Evolutionary conservation across 2,113 vertebrate species (phyloP).

Genomic region (Mungos mungo): DNA sequence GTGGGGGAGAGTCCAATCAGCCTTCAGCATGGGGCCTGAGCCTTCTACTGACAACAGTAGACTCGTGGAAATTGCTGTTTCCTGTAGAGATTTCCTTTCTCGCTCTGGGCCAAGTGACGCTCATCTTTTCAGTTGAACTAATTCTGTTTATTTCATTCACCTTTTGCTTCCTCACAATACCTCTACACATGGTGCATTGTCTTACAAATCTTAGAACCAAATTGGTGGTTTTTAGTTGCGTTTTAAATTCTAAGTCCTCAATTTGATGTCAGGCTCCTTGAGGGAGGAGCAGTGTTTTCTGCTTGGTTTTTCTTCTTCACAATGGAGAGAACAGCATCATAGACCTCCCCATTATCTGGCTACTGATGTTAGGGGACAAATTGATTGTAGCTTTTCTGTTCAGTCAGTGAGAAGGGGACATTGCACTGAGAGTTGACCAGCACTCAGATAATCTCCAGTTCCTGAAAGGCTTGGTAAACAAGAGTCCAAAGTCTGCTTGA

Average conservation of each 20-base stretch:
- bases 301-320: neutral
- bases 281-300: neutral
- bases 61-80: neutral
- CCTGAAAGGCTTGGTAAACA: neutral
- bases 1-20: too few relatives aligned
- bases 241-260: neutral
- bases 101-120: neutral
- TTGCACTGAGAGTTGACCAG: neutral
- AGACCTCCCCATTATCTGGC: neutral
- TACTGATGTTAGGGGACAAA: neutral
- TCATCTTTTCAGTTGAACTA: neutral
- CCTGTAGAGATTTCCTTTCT: neutral
- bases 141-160: neutral
- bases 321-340: accelerated
- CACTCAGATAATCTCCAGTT: neutral
- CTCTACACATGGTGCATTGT: too few relatives aligned
- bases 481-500: neutral
- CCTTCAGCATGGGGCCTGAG: neutral
- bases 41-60: neutral
- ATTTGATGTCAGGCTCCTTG: neutral
- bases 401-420: neutral
- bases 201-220: neutral
- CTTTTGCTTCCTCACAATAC: neutral
- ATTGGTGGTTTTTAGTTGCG: neutral
- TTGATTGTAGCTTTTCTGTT: neutral